Base-by-base conservation (phyloP, 1,140 invertebrate species). In the Eumaeus atala region DNA sequence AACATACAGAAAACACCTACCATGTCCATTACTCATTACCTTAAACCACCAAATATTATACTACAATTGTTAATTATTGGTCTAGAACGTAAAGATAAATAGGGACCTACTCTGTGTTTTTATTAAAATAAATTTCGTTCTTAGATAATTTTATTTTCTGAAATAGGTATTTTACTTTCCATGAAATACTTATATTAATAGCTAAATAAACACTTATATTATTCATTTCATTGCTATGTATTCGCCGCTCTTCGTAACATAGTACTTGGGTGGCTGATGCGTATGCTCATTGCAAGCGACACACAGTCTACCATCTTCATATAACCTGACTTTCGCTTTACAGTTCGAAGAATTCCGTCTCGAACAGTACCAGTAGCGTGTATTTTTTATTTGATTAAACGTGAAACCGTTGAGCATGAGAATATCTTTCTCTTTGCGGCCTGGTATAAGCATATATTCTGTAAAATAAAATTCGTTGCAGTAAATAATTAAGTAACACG, bases 341-440 rank as follows among this genome's bases (percentile, higher is more conserved):
- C 70, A 73, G 0, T 61, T 60, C 21, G 21, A 28, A 0, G 8
- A 37, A 10, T 10, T 49, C 34, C 52, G 67, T 18, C 52, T 61
- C 7, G 65, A 73, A 18, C 70, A 70, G 44, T 73, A 70, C 66
- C 64, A 73, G 5, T 62, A 51, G 0, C 59, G 44, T 16, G 21
- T 28, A 6, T 28, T 28, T 28, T 28, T 28, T 28, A 28, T 28
- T 28, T 61, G 53, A 2, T 61, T 58, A 16, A 64, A 74, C 0
- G 70, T 70, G 18, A 54, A 72, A 11, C 65, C 67, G 9, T 48
- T 56, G 0, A 67, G 17, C 69, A 72, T 68, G 1, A 72, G 54
- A 10, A 72, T 14, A 6, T 58, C 49, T 11, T 69, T 60, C 18
- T 68, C 65, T 1, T 56, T 17, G 5, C 62, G 47, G 10, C 49